Conservation (phyloP, 2,888 invertebrate genomes). For the Hydriomena furcata region DNA sequence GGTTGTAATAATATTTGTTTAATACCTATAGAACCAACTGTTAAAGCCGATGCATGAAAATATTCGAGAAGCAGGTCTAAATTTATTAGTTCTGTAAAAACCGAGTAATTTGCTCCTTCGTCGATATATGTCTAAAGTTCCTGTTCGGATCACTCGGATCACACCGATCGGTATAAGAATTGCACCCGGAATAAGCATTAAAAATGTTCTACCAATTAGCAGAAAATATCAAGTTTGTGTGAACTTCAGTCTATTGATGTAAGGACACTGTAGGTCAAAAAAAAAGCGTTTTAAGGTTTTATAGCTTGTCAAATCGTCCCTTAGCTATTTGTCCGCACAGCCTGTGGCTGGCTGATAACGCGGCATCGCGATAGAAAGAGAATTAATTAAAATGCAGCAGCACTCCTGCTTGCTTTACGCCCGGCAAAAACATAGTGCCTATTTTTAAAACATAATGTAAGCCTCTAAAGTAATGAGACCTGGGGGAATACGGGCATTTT, state of each 20-base stretch:
- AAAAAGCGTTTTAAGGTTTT: constrained; percentile 45
- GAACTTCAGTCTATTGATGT: background rate
- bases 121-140: too few species aligned
- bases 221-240: too few species aligned
- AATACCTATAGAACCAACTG: too few species aligned
- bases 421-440: constrained; percentile 37
- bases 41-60: too few species aligned
- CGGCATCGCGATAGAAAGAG: constrained; percentile 79
- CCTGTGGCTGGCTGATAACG: constrained; percentile 75
- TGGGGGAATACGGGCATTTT: background rate
- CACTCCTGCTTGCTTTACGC: constrained; percentile 72
- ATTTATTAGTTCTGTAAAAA: too few species aligned
- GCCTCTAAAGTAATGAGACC: constrained; percentile 16
- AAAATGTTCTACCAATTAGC: too few species aligned
- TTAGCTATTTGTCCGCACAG: constrained; percentile 75
- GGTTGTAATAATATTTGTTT: too few species aligned
- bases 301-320: constrained; percentile 67
- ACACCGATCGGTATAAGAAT: too few species aligned
- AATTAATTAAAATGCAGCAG: constrained; percentile 83
- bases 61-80: too few species aligned
- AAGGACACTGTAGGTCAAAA: constrained; percentile 25
- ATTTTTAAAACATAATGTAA: constrained; percentile 28
- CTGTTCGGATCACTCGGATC: too few species aligned
- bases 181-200: too few species aligned
- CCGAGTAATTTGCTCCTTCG: too few species aligned